A percentile compares a stretch with the other conserved stretches of the same genome.
phyloP scores from a whole-genome alignment of 1,140 invertebrate species.

The Papilio glaucus region DNA sequence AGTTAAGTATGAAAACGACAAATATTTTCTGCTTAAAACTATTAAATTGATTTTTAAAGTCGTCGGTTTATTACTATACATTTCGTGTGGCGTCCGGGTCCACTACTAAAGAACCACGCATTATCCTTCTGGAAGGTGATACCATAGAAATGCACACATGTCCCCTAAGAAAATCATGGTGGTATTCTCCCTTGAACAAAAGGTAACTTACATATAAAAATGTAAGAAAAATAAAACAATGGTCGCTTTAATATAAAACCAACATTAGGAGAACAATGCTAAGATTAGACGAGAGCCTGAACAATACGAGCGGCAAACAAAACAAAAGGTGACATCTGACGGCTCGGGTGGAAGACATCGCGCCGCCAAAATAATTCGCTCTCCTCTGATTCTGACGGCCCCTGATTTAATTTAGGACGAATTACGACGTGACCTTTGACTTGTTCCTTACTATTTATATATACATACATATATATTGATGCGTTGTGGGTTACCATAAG shows the following conservation, averaged over 20 bases:
- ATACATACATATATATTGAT: too few relatives aligned
- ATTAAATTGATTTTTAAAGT: slow-evolving; percentile 1
- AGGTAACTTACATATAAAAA: not conserved
- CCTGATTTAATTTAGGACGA: not conserved
- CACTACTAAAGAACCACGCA: too few relatives aligned
- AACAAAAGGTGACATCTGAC: slow-evolving; percentile 3
- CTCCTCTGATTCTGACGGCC: not conserved
- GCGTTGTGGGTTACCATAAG: too few relatives aligned
- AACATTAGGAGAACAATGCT: slow-evolving; percentile 10
- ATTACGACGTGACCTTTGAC: not conserved
- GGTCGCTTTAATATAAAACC: not conserved
- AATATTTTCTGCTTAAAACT: not conserved
- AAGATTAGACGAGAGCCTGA: not conserved
- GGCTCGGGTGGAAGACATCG: not conserved
- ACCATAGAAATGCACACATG: slow-evolving; percentile 12
- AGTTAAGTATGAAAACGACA: not conserved
- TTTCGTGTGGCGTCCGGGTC: too few relatives aligned
- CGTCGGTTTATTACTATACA: too few relatives aligned
- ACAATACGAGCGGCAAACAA: not conserved
- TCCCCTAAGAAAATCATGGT: not conserved
- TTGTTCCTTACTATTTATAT: not conserved
- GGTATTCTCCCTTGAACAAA: not conserved
- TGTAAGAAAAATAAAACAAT: slow-evolving; percentile 6
- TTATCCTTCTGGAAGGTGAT: too few relatives aligned
- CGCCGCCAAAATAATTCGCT: not conserved